These are phyloP conservation scores for Apistogramma diplotaenia DNA, from an alignment of 2,113 vertebrate genomes.

Conservation along the genomic window DNA sequence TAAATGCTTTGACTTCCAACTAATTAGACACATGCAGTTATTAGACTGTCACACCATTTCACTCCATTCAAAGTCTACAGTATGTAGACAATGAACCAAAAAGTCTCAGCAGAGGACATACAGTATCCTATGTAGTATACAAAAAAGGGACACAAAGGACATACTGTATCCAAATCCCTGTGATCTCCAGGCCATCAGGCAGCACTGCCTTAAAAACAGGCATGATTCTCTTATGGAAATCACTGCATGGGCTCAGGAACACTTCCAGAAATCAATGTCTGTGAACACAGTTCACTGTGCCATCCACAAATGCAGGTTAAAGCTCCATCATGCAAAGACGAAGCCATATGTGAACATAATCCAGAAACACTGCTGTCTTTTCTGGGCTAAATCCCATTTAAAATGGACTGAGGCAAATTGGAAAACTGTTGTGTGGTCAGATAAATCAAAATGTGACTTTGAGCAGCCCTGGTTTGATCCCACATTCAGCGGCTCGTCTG, in stretches of 20 bases:
- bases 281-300: not conserved
- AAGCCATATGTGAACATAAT: not conserved
- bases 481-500: no score
- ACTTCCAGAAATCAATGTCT: not conserved
- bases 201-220: not conserved
- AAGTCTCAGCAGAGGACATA: not conserved
- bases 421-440: not conserved
- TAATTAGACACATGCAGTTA: not conserved
- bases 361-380: not conserved
- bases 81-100: not conserved
- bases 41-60: not conserved
- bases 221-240: not conserved
- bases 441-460: no score
- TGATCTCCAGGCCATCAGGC: not conserved
- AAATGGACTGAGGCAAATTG: not conserved
- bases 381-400: not conserved
- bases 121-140: not conserved
- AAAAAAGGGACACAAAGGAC: not conserved
- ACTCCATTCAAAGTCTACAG: not conserved
- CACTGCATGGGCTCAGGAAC: not conserved
- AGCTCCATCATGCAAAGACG: not conserved
- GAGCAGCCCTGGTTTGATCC: no score
- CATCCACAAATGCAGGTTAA: not conserved
- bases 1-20: slow-evolving; percentile 1
- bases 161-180: not conserved